Base-by-base conservation (phyloP, 2,797 vertebrate genomes). In the Dendrocincla fuliginosa region DNA sequence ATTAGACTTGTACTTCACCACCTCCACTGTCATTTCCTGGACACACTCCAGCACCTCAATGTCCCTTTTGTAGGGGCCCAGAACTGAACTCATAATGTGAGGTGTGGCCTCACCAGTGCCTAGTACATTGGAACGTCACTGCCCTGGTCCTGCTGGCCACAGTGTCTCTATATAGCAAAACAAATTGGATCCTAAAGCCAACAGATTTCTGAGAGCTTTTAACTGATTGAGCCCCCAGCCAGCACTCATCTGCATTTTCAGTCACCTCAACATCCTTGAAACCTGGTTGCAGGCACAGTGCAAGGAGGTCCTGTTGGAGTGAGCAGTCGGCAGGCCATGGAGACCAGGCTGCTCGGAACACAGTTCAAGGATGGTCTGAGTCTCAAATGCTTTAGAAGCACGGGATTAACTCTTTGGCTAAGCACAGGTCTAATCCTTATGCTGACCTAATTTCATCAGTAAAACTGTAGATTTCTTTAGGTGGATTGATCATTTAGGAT, bases 41-140 rank as follows among this genome's bases (percentile, higher is more conserved):
- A 52, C 23, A 2, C 0, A 1, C 16, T 74, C 27, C 33, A 84
- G 19, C 55, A 2, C 19, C 27, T 37, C 23, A 5, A 0, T n/a
- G 6, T 69, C 23, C 27, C 24, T 25, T 9, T 11, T 41, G 23
- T 13, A 57, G 61, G 9, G 6, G 10, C 12, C 39, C 61, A 42
- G 12, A 52, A n/a, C 18, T 30, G 55, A 84, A 28, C 22, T 2
- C 32, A 10, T 17, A 6, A 37, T 52, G 46, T 0, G 0, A 47
- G 24, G n/a, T 23, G 27, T 0, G 0, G 15, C 17, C 39, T 47
- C 50, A 75, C 19, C 74, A 35, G 25, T 53, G 77, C 10, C 0
- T 0, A 57, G 15, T 11, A 10, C 32, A 44, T 20, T 22, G 15
- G 6, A 0, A 64, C 0, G 2, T 19, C 52, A 1, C 41, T 35